These are phyloP conservation scores for Diorhabda elongata DNA, from an alignment of 1,140 invertebrate species.

Conservation along the genomic window DNA sequence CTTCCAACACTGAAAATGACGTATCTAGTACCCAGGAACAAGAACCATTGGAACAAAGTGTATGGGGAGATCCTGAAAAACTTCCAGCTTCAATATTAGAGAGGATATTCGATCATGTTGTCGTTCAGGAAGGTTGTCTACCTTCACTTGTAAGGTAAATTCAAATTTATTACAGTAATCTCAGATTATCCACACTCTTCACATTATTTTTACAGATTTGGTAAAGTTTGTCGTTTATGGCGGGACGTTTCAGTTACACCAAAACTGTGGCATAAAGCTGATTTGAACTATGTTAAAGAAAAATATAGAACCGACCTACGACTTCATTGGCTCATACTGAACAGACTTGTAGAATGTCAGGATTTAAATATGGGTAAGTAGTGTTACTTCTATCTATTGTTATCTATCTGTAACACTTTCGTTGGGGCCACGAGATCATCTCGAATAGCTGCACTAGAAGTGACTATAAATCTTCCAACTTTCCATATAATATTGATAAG, in stretches of 20 bases:
- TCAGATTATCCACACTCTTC: slow-evolving; percentile 22
- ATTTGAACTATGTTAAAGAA: slow-evolving; percentile 70
- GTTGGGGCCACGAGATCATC: no score
- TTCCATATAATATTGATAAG: no score
- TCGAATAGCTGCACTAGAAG: no score
- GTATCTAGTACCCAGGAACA: slow-evolving; percentile 41
- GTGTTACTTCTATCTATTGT: background rate
- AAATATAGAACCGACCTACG: slow-evolving; percentile 68
- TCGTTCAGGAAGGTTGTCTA: slow-evolving; percentile 63
- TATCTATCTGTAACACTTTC: no score
- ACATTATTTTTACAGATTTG: slow-evolving; percentile 52
- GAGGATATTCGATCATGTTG: slow-evolving; percentile 66
- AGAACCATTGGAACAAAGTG: slow-evolving; percentile 52
- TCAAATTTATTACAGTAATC: background rate
- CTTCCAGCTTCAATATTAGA: slow-evolving; percentile 63
- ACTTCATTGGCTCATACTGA: slow-evolving; percentile 71
- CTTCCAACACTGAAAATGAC: slow-evolving; percentile 28
- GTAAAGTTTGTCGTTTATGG: slow-evolving; percentile 73
- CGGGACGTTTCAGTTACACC: slow-evolving; percentile 61
- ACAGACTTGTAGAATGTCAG: slow-evolving; percentile 65
- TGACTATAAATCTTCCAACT: no score
- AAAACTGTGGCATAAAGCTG: slow-evolving; percentile 70
- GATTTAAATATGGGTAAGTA: slow-evolving; percentile 69
- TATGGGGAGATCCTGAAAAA: slow-evolving; percentile 51
- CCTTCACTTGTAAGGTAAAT: slow-evolving; percentile 66